Base-by-base conservation (phyloP, 92 coral and sea anemone genomes). In the Parazoanthus darwini region DNA sequence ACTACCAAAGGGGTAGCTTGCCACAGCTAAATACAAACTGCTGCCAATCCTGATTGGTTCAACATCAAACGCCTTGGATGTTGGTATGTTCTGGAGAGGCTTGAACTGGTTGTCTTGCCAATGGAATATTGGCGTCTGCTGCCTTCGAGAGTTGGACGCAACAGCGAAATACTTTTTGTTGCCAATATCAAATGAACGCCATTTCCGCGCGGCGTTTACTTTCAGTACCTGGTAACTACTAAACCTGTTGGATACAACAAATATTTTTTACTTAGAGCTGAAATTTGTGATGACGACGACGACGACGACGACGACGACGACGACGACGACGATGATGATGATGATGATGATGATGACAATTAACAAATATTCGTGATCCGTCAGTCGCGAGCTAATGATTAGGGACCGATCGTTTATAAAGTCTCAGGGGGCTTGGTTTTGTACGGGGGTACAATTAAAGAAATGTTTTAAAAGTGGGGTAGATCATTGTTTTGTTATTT, bases 141-240 rank as follows among this genome's bases (percentile, higher is more conserved):
- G 93, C 51, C 82, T 88, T 33, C 92, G 91, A 16, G 95, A 90
- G 82, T 93, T 91, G 89, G 95, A 95, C 20, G 98, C 98, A 48
- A 96, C 95, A 0, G 93, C 98, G 77, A 96, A 92, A 88, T 85
- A 96, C 56, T 85, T 92, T 70, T 92, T 95, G 43, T 88, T 85
- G 50, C 94, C 96, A 54, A 96, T 93, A 80, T 85, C 87, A 81
- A 96, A 96, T 14, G 92, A 93, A 3, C 89, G 82, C 99, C 99
- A 96, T 67, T 96, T 95, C 70, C 99, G 89, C 8, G 98, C 97
- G 33, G 85, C 85, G 33, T 82, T 90, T 3, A 96, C 94, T 77
- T 95, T 94, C 44, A 96, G 82, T 36, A 93, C 91, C 77, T 96
- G 99, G 37, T 89, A 95, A 39, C 85, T 66, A 76, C 86, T 90